Evolutionary conservation across 2,888 invertebrate genomes (phyloP).

Genomic region (Andrena haemorrhoa): DNA sequence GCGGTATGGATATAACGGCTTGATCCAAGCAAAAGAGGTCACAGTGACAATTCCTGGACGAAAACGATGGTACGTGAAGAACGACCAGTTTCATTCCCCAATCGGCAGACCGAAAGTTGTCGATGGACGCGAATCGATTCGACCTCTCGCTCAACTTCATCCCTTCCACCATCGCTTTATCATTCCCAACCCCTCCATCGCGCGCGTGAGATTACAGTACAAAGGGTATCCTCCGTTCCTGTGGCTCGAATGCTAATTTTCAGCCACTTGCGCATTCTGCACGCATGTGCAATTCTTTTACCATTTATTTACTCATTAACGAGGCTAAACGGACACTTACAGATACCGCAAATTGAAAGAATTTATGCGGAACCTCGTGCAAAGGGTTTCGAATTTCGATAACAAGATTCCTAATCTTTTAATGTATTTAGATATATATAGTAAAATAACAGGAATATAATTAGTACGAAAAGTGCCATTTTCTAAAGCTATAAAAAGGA

Average conservation of each 20-base stretch:
- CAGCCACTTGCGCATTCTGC: constrained; percentile 53
- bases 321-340: not conserved
- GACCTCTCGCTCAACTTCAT: constrained; percentile 54
- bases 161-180: constrained; percentile 17
- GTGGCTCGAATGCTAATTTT: constrained; percentile 77
- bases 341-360: no score
- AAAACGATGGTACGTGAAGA: constrained; percentile 62
- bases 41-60: constrained; percentile 60
- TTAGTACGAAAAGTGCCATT: no score
- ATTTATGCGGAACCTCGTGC: no score
- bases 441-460: no score
- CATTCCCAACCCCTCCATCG: constrained; percentile 35
- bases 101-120: constrained; percentile 76
- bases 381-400: no score
- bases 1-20: constrained; percentile 49
- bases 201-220: constrained; percentile 76
- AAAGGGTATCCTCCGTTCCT: constrained; percentile 79
- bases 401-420: no score
- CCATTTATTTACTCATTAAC: not conserved
- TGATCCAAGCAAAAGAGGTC: constrained; percentile 53
- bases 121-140: constrained; percentile 78
- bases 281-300: constrained; percentile 46
- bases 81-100: constrained; percentile 65
- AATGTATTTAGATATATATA: no score
- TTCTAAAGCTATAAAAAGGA: no score